These are phyloP conservation scores for Paguma larvata DNA, from an alignment of 2,797 vertebrate genomes.

Conservation along the genomic window DNA sequence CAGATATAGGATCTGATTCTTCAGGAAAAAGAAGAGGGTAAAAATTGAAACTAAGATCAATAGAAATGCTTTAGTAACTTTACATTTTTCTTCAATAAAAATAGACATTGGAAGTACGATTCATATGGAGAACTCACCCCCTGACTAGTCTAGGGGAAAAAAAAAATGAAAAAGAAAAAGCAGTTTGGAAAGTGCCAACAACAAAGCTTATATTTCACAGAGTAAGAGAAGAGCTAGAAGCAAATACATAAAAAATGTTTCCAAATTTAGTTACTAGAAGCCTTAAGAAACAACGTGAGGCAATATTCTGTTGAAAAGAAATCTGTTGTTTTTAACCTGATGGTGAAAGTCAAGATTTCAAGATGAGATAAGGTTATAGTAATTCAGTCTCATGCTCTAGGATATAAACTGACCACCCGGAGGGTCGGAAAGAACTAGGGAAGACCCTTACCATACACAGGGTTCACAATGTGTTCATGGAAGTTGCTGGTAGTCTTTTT, in stretches of 20 bases:
- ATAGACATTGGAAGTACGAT: background rate
- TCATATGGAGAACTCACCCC: background rate
- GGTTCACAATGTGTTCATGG: conserved; percentile 45
- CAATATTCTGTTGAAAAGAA: background rate
- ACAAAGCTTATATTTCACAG: background rate
- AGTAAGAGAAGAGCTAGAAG: background rate
- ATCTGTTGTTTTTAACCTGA: conserved; percentile 6
- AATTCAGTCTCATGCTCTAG: conserved; percentile 42
- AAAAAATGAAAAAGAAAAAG: background rate
- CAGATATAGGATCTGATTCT: conserved; percentile 52
- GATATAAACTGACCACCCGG: conserved; percentile 57
- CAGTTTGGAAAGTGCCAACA: background rate
- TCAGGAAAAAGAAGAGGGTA: background rate
- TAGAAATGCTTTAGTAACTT: background rate
- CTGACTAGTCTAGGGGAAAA: background rate
- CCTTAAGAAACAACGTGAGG: conserved; percentile 18
- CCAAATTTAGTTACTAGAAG: conserved; percentile 47
- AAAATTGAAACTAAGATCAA: background rate
- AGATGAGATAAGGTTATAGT: background rate
- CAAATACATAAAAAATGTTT: background rate
- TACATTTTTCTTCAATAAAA: background rate
- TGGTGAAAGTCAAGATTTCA: conserved; percentile 67
- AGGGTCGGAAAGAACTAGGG: conserved; percentile 23
- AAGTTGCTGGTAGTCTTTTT: conserved; percentile 62
- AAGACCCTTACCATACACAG: background rate